These are phyloP conservation scores for Diaperis boleti DNA, from an alignment of 2,888 invertebrate genomes.

Conservation along the genomic window DNA sequence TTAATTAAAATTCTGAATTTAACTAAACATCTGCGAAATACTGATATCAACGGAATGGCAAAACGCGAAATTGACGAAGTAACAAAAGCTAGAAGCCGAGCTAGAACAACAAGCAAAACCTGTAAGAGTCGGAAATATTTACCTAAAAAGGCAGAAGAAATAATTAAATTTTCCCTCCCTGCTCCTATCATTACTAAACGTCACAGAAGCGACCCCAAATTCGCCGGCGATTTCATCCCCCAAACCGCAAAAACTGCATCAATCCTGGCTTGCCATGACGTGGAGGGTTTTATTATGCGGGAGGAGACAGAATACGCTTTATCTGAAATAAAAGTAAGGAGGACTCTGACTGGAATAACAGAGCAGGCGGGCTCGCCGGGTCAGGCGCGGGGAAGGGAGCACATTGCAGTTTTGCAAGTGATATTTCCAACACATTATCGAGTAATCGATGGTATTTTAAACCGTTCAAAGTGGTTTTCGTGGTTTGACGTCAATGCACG, in stretches of 20 bases:
- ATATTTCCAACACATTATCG: background rate
- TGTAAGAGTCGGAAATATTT: too few relatives aligned
- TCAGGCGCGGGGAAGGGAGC: background rate
- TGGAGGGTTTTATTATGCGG: slow-evolving; percentile 26
- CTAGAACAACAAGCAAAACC: too few relatives aligned
- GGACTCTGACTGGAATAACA: slow-evolving; percentile 34
- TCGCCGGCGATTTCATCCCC: slow-evolving; percentile 8
- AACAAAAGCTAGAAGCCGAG: too few relatives aligned
- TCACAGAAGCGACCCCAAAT: too few relatives aligned
- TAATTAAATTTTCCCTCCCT: too few relatives aligned
- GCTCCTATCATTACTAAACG: too few relatives aligned
- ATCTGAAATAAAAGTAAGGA: slow-evolving; percentile 34
- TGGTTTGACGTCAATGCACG: background rate
- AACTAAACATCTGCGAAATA: too few relatives aligned
- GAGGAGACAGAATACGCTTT: slow-evolving; percentile 23
- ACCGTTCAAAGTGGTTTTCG: slow-evolving; percentile 1
- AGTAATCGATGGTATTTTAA: slow-evolving; percentile 1
- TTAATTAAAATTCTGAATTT: too few relatives aligned
- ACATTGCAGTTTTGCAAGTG: background rate
- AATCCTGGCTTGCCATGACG: slow-evolving; percentile 5
- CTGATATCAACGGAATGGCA: too few relatives aligned
- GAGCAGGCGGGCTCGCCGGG: background rate
- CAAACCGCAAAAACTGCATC: slow-evolving; percentile 11
- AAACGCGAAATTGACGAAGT: too few relatives aligned
- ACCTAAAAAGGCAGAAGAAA: too few relatives aligned